Evolutionary conservation across 2,113 vertebrate genomes (phyloP), one percentile per base, ranked within the genome.

Genomic region (Periophthalmodon schlosseri): DNA sequence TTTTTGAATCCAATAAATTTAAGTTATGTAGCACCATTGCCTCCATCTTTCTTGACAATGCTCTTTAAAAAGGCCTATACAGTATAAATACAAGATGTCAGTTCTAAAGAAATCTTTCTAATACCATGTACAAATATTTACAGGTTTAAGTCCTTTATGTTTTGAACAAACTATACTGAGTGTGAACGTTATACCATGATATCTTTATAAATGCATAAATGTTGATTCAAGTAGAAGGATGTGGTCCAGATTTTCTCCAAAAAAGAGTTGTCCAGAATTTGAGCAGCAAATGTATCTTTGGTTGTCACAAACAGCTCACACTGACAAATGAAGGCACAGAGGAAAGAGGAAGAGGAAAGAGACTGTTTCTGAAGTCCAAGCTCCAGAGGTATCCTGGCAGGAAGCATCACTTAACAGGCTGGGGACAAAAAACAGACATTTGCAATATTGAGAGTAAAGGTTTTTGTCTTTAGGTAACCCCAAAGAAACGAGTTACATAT

Each of bases 271-370:
- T 83, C 57, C 68, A 34, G 65, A 36, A 21, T 52, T 75, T 73
- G 66, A 89, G 77, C 78, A 84, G 79, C 68, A 56, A 75, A 73
- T n/a, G 20, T 6, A 66, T 50, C 28, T 5, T 14, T 2, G 70
- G 73, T 70, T 76, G 72, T 79, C 75, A 68, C 68, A 33, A 47
- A 54, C 39, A 84, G 79, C 74, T 87, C 77, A 77, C 39, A 70
- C 67, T 74, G 63, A 84, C 68, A 73, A 75, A 75, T 80, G 69
- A 94, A 92, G 91, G 91, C 91, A 92, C 92, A 14, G 52, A 84
- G 68, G 81, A 87, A 75, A 64, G 81, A 86, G 66, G 77, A 84
- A 58, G 69, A 86, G 66, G 79, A 84, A 58, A 68, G 70, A 74
- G 46, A 34, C 28, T 28, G 33, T 9, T 23, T 23, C n/a, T 20